Base-by-base conservation (phyloP, 1,140 invertebrate species). In the Macrosteles quadrilineatus region DNA sequence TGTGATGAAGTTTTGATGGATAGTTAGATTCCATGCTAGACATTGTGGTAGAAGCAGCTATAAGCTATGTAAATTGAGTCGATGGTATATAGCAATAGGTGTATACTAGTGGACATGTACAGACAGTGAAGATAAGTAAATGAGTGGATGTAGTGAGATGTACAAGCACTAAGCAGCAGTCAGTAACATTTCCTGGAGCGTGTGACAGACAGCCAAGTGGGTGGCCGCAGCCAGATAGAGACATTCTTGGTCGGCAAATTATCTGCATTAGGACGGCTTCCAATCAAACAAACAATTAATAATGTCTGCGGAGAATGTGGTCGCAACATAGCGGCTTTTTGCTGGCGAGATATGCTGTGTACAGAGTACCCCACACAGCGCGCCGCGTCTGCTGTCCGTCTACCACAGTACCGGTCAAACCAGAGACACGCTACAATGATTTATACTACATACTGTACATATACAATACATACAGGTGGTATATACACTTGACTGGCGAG, bases 201-300 rank as follows among this genome's bases (percentile, higher is more conserved):
- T 36, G 32, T 36, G 32, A 36, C 32, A 36, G 32, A 36, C 32
- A 36, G 32, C 32, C 32, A 4, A n/a, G 47, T 50, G 47, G 47
- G 47, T 50, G 47, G 47, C 47, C 21, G n/a, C 14, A 50, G 47
- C 47, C 47, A 50, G 47, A 50, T 50, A 50, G 47, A 50, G 47
- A 50, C 47, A 50, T 50, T 50, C 47, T 50, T 50, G 47, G 47
- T 4, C 47, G n/a, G 47, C 47, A 50, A 50, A 50, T 50, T 50
- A 50, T 50, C 47, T 50, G 47, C 47, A 50, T 50, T 50, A 21
- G 21, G 6, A 50, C 47, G 47, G 21, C 47, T 21, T 50, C 47
- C 47, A 50, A 50, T 50, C 47, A 50, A 50, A 21, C 47, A 50
- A 50, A 50, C 47, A 50, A 50, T 50, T 50, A 50, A 50, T 50